These are phyloP conservation scores for Progne subis DNA, from an alignment of 2,113 vertebrate species.

Conservation along the genomic window DNA sequence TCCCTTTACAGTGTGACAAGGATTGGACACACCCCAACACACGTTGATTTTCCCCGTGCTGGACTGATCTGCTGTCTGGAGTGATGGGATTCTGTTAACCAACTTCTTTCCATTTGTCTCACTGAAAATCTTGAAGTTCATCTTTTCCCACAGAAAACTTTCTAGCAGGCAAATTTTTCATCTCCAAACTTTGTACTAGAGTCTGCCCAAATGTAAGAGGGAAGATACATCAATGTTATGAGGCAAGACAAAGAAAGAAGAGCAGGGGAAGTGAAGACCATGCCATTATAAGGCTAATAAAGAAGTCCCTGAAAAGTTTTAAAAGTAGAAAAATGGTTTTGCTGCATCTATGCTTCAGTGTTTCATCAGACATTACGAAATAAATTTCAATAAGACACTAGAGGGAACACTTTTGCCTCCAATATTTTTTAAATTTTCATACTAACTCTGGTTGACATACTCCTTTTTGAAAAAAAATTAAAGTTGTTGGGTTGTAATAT, in stretches of 20 bases:
- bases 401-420: not conserved
- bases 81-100: not conserved
- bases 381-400: not conserved
- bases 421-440: not conserved
- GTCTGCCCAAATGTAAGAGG: not conserved
- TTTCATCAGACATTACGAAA: not conserved
- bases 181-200: not conserved
- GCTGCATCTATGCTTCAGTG: not conserved
- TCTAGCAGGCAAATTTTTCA: not conserved
- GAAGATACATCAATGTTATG: constrained; percentile 21
- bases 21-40: not conserved
- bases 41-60: not conserved
- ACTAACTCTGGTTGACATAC: not conserved
- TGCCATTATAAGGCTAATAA: not conserved
- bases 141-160: not conserved
- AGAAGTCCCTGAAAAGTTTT: not conserved
- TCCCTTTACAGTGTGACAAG: not conserved
- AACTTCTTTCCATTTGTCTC: not conserved
- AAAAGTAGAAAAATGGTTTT: not conserved
- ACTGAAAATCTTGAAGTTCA: not conserved
- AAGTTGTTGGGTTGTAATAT: not conserved
- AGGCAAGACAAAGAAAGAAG: not conserved
- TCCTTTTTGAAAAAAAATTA: not conserved
- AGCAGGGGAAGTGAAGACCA: not conserved
- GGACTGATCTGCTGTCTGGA: not conserved